Base-by-base conservation (phyloP, 2,888 invertebrate species). In the Folsomia manolachei region DNA sequence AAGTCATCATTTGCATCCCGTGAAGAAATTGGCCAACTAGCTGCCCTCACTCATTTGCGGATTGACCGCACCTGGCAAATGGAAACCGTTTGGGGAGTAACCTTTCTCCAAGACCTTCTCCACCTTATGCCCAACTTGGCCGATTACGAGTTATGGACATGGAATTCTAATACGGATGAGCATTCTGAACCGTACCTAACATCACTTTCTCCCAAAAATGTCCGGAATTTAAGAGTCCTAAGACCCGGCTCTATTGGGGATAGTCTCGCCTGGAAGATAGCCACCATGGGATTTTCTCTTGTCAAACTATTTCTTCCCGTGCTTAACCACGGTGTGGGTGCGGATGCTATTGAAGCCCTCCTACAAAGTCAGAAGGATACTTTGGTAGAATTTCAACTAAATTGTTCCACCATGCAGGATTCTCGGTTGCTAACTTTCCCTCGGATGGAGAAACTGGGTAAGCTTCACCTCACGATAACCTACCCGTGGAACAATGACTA, bases 101-200 rank as follows among this genome's bases (percentile, higher is more conserved):
- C 52, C 1, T 77, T 77, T 60, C 70, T 77, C 0, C 27, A 68
- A 27, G 77, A 77, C 70, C 61, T 77, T 1, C 68, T 77, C 25
- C 62, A 60, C 25, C 70, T 73, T 18, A 74, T 75, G 75, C 78
- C 78, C 0, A 73, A 75, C 24, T 27, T 78, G 24, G 65, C 60
- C 11, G 75, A 78, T 66, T 78, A 75, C 52, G 78, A 78, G 53
- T 63, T 78, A 2, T 78, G 74, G 72, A 78, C 78, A 19, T 78
- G 78, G 78, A 78, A 78, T 24, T 73, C 75, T 0, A 74, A 74
- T 11, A 71, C 72, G n/a, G 77, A 77, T 63, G 69, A 71, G 60
- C 75, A 75, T 56, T 75, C 75, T 0, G 72, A 69, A 61, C 75
- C 78, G 2, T 78, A 78, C 65, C 70, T 75, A 23, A 63, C 70